Evolutionary conservation across 2,888 invertebrate genomes (phyloP).

Genomic region (Eupithecia pulchellata): DNA sequence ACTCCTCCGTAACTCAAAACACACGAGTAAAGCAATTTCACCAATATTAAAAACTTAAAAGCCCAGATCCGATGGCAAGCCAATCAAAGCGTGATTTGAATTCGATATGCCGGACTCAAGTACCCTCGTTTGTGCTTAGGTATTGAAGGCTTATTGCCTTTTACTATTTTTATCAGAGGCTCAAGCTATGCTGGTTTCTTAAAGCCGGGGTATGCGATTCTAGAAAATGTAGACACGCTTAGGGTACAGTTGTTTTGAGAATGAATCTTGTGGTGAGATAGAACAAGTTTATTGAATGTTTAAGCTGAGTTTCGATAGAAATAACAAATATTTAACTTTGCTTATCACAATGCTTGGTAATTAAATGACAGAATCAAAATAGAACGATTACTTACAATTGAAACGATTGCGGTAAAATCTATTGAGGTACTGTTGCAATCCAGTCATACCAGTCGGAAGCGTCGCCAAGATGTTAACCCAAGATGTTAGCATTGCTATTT

Average conservation of each 20-base stretch:
- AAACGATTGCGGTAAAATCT: too few species aligned
- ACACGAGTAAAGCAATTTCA: slow-evolving; percentile 9
- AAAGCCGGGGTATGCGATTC: slow-evolving; percentile 1
- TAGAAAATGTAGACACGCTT: slow-evolving; percentile 1
- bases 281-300: slow-evolving; percentile 6
- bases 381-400: too few species aligned
- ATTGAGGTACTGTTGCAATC: too few species aligned
- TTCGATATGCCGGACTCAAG: slow-evolving; percentile 39
- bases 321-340: background rate
- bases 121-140: slow-evolving; percentile 42
- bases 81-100: slow-evolving; percentile 42
- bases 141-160: slow-evolving; percentile 37
- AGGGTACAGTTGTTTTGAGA: slow-evolving; percentile 14
- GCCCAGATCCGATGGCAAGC: slow-evolving; percentile 28
- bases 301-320: slow-evolving; percentile 1
- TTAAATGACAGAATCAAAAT: too few species aligned
- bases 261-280: slow-evolving; percentile 1
- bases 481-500: too few species aligned
- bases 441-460: too few species aligned
- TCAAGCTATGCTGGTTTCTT: slow-evolving; percentile 6
- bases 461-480: too few species aligned
- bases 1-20: background rate
- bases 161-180: slow-evolving; percentile 37
- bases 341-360: too few species aligned
- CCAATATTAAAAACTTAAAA: slow-evolving; percentile 34